A percentile compares a stretch with the other conserved stretches of the same genome.
Conservation (phyloP, 1,140 invertebrate species). For the Neodiprion lecontei region DNA sequence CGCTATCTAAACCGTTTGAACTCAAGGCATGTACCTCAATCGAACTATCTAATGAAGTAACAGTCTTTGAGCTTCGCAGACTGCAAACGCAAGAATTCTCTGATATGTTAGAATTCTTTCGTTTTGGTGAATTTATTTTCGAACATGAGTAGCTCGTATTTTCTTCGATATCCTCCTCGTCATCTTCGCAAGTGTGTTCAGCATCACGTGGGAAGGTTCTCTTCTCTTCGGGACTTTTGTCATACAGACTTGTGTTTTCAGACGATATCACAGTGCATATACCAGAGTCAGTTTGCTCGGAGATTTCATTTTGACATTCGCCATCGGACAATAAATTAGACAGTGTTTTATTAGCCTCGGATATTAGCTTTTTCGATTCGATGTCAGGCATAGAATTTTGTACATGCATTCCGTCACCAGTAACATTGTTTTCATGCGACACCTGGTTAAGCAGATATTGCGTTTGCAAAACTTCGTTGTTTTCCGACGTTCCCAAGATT, state of each 20-base stretch:
- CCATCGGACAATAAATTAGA: slow-evolving; percentile 67
- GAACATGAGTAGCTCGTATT: slow-evolving; percentile 57
- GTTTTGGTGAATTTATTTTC: slow-evolving; percentile 48
- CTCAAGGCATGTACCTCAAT: slow-evolving; percentile 32
- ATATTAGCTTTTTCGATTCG: slow-evolving; percentile 66
- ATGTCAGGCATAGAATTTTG: slow-evolving; percentile 62
- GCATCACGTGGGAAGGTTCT: slow-evolving; percentile 51
- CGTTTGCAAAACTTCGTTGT: slow-evolving; percentile 46
- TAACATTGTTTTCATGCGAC: slow-evolving; percentile 48
- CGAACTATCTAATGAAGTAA: slow-evolving; percentile 25
- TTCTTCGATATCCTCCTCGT: slow-evolving; percentile 43
- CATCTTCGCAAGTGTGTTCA: slow-evolving; percentile 22
- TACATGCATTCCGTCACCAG: slow-evolving; percentile 47
- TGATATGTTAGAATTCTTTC: slow-evolving; percentile 43
- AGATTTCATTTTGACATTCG: slow-evolving; percentile 58
- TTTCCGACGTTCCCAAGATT: slow-evolving; percentile 39
- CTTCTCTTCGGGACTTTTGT: slow-evolving; percentile 59
- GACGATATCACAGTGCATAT: slow-evolving; percentile 68
- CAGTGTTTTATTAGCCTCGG: slow-evolving; percentile 72
- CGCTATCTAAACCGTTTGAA: slow-evolving; percentile 18
- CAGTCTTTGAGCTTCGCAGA: slow-evolving; percentile 27
- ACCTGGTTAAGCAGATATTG: slow-evolving; percentile 58
- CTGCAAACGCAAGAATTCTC: slow-evolving; percentile 50
- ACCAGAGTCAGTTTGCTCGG: slow-evolving; percentile 71
- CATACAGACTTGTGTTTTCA: slow-evolving; percentile 72